A percentile compares a stretch with the other conserved stretches of the same genome.
These are phyloP conservation scores for Yponomeuta malinellus DNA, from an alignment of 2,888 invertebrate species.

Conservation along the genomic window DNA sequence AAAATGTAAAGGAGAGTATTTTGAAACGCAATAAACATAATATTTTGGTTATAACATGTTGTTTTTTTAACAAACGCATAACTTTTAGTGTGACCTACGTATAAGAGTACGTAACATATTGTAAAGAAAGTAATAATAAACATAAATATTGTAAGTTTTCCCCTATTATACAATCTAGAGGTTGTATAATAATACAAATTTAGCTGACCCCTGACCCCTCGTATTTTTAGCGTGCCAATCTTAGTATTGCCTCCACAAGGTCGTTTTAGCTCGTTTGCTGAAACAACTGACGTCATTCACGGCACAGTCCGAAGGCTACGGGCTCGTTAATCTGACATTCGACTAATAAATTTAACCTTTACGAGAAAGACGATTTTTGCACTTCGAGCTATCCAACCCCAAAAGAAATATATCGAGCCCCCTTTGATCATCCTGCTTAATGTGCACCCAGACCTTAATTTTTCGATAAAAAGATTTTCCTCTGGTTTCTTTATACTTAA, in stretches of 20 bases:
- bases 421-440: background rate
- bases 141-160: background rate
- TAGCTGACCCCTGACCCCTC: conserved; percentile 57
- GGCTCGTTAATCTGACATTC: conserved; percentile 46
- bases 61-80: no score
- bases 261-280: conserved; percentile 58
- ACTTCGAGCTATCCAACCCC: background rate
- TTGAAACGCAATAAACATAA: no score
- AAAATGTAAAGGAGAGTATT: no score
- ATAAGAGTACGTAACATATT: background rate
- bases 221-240: conserved; percentile 54
- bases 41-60: no score
- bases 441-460: background rate
- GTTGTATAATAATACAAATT: conserved; percentile 22
- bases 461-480: no score
- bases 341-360: conserved; percentile 41
- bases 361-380: conserved; percentile 24
- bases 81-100: no score
- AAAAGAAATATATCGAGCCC: background rate
- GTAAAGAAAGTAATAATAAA: background rate
- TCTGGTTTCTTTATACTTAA: no score
- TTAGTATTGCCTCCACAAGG: conserved; percentile 50
- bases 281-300: conserved; percentile 73
- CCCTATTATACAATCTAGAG: background rate
- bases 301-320: conserved; percentile 46